Evolutionary conservation across 2,113 vertebrate genomes (phyloP).

Genomic region (Amphiprion percula): DNA sequence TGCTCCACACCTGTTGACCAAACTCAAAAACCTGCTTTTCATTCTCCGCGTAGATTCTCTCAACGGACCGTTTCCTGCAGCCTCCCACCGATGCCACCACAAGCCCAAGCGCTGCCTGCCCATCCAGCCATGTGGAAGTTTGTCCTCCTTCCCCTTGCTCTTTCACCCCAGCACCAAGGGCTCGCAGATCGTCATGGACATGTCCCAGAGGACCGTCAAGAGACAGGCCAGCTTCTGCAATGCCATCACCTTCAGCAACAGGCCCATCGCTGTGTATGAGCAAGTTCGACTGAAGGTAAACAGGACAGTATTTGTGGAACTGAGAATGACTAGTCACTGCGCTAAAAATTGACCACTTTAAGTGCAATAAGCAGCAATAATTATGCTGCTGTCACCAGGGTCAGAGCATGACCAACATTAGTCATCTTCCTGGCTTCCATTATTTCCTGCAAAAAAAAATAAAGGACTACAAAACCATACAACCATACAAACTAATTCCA

Average conservation of each 20-base stretch:
- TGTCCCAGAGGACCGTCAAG: constrained; percentile 92
- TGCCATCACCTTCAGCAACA: constrained; percentile 97
- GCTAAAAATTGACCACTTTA: not conserved
- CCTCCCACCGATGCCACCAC: constrained; percentile 93
- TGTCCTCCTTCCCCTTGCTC: constrained; percentile 91
- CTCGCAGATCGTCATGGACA: constrained; percentile 97
- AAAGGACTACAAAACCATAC: too few relatives aligned
- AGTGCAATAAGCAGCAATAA: constrained; percentile 1
- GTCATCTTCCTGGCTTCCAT: not conserved
- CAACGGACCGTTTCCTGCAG: constrained; percentile 88
- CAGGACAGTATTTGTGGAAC: not conserved
- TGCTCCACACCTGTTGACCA: not conserved
- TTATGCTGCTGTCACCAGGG: not conserved
- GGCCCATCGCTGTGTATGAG: constrained; percentile 93
- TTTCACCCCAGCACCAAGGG: constrained; percentile 97
- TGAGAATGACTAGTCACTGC: not conserved
- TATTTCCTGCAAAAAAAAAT: too few relatives aligned
- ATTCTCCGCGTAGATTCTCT: constrained; percentile 87
- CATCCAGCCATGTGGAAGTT: constrained; percentile 84
- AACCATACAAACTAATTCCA: not conserved
- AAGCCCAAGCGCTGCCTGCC: constrained; percentile 93
- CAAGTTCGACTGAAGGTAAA: constrained; percentile 95
- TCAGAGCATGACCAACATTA: not conserved
- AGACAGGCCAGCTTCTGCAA: constrained; percentile 98
- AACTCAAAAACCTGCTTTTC: constrained; percentile 2